These are phyloP conservation scores for Masticophis lateralis DNA, from an alignment of 2,797 vertebrate genomes.

Conservation along the genomic window DNA sequence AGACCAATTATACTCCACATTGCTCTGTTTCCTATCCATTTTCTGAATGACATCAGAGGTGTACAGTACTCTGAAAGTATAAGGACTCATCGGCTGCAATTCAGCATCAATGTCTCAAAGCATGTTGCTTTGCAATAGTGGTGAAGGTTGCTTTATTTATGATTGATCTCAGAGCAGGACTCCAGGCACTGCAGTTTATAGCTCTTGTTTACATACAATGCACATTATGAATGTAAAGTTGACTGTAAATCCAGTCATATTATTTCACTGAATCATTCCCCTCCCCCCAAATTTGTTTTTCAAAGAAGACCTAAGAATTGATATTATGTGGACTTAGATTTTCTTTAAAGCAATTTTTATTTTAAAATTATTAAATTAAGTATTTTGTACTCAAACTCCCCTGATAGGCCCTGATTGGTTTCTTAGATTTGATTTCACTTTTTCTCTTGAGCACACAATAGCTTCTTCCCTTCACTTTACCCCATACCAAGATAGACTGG, in stretches of 20 bases:
- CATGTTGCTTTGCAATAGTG: background rate
- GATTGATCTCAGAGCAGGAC: background rate
- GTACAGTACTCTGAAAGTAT: background rate
- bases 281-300: background rate
- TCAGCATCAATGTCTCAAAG: background rate
- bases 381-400: background rate
- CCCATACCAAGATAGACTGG: background rate
- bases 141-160: background rate
- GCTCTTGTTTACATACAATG: too few species aligned
- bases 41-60: background rate
- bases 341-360: background rate
- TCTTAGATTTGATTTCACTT: background rate
- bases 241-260: background rate
- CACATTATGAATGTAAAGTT: background rate
- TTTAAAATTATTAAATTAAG: background rate
- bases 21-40: background rate
- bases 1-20: background rate
- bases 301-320: background rate
- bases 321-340: background rate
- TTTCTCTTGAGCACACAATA: background rate
- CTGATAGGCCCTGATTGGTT: background rate
- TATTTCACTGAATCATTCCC: background rate
- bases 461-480: background rate
- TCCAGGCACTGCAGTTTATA: background rate
- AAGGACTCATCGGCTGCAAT: background rate